phyloP scores from a whole-genome alignment of 1,140 invertebrate species.

The Eupristina koningsbergeri region DNA sequence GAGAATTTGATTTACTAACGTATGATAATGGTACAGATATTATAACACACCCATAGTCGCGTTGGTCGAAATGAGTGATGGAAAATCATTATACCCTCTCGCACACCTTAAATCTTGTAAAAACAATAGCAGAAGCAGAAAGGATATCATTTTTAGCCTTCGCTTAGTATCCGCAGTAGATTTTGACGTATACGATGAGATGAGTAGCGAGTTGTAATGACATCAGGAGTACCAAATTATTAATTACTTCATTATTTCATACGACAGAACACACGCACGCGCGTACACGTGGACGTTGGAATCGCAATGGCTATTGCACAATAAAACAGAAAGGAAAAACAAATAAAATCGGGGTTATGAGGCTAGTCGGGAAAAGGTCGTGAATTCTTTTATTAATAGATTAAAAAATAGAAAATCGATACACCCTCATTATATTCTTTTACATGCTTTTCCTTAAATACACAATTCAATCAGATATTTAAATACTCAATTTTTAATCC shows the following conservation, averaged over 20 bases:
- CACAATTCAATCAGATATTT: background rate
- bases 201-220: background rate
- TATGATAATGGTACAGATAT: background rate
- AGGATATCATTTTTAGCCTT: slow-evolving; percentile 45
- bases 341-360: slow-evolving; percentile 35
- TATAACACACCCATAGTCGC: slow-evolving; percentile 78
- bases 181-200: background rate
- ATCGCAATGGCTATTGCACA: background rate
- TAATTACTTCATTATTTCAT: slow-evolving; percentile 39
- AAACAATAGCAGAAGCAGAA: slow-evolving; percentile 59
- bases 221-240: slow-evolving; percentile 36
- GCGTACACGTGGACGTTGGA: background rate
- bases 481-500: too few relatives aligned
- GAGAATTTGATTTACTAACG: background rate
- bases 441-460: background rate
- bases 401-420: slow-evolving; percentile 16
- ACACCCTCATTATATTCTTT: background rate
- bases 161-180: background rate
- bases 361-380: background rate
- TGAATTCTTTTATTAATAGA: slow-evolving; percentile 32
- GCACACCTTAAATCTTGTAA: background rate
- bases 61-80: slow-evolving; percentile 80
- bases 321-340: background rate
- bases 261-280: background rate
- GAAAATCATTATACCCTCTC: slow-evolving; percentile 75